A percentile compares a stretch with the other conserved stretches of the same genome.
phyloP scores from a whole-genome alignment of 2,113 vertebrate genomes.

The Apteryx mantelli region DNA sequence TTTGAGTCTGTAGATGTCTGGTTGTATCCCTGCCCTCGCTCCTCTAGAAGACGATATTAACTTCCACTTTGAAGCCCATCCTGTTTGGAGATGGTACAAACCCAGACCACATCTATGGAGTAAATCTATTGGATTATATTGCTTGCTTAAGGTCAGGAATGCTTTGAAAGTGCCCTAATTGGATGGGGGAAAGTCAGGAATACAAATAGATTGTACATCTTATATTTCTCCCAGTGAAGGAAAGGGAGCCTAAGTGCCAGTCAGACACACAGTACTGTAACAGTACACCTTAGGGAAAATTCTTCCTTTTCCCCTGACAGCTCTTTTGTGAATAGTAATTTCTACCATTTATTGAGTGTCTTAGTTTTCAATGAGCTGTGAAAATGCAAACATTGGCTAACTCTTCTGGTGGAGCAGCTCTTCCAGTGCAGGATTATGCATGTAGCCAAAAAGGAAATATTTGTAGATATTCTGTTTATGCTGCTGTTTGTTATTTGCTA shows the following conservation, averaged over 20 bases:
- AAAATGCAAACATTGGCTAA: slow-evolving; percentile 3
- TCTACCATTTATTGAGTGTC: background rate
- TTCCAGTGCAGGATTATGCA: background rate
- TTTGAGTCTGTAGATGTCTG: background rate
- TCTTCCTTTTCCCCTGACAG: slow-evolving; percentile 8
- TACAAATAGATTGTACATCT: background rate
- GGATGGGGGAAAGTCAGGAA: background rate
- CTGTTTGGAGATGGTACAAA: background rate
- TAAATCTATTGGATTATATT: background rate
- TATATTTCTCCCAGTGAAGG: background rate
- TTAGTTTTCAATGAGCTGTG: slow-evolving; percentile 12
- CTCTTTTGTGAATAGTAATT: slow-evolving; percentile 22
- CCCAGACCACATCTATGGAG: background rate
- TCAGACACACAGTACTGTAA: background rate
- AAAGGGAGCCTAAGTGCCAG: background rate
- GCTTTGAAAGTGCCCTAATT: background rate
- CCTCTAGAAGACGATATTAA: background rate
- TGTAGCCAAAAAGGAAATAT: background rate
- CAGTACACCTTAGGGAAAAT: slow-evolving; percentile 25
- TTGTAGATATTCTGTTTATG: background rate
- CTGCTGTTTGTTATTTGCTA: slow-evolving; percentile 9
- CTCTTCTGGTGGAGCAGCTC: background rate
- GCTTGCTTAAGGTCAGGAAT: background rate
- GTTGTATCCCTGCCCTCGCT: background rate
- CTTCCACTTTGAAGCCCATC: background rate